Evolutionary conservation across 1,140 invertebrate species (phyloP).

Genomic region (Atta texana): DNA sequence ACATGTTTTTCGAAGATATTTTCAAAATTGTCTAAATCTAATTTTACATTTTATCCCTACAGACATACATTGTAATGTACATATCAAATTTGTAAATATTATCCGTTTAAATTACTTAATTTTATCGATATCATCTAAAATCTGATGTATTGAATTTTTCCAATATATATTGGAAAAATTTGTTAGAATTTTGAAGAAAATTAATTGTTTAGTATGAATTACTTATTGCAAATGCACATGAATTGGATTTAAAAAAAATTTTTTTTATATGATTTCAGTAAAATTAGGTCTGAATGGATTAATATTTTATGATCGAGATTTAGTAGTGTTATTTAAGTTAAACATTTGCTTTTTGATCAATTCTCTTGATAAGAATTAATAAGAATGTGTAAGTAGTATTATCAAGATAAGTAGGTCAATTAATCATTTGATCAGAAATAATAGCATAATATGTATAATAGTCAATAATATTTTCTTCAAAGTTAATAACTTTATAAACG

Average conservation of each 20-base stretch:
- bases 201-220: too few relatives aligned
- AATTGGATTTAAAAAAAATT: too few relatives aligned
- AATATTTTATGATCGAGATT: not conserved
- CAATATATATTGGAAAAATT: too few relatives aligned
- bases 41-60: not conserved
- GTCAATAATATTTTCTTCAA: not conserved
- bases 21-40: constrained; percentile 27
- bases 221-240: too few relatives aligned
- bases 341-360: constrained; percentile 39
- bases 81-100: too few relatives aligned
- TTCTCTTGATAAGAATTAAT: constrained; percentile 62
- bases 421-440: constrained; percentile 55
- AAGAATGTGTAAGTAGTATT: not conserved
- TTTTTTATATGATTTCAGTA: too few relatives aligned
- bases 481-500: too few relatives aligned
- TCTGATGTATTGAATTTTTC: too few relatives aligned
- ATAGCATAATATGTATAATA: not conserved
- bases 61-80: too few relatives aligned
- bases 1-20: not conserved
- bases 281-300: not conserved
- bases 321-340: not conserved
- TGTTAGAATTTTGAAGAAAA: too few relatives aligned
- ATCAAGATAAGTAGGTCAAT: constrained; percentile 69
- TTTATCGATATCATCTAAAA: too few relatives aligned
- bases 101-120: too few relatives aligned